Percentiles rank a stretch among this genome's conserved stretches.
Evolutionary conservation across 2,113 vertebrate genomes (phyloP).

Genomic region (Chloropsis hardwickii): DNA sequence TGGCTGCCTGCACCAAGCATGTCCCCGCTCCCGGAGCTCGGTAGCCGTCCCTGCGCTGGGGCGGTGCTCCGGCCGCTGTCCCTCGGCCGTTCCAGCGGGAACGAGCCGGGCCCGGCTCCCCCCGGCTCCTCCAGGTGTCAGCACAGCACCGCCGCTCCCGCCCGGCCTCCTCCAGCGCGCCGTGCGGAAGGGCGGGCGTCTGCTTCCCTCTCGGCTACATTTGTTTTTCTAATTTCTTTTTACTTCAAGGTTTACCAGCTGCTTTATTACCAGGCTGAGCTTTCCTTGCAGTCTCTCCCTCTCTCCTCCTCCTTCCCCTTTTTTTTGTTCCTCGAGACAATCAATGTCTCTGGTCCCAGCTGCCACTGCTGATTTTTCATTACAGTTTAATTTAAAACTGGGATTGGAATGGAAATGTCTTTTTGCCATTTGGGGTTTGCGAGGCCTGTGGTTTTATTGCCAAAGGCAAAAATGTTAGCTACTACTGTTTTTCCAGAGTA

Average conservation of each 20-base stretch:
- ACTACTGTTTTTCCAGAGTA: conserved; percentile 79
- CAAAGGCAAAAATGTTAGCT: conserved; percentile 83
- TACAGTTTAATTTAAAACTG: conserved; percentile 87
- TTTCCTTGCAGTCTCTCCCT: conserved; percentile 70
- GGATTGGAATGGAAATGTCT: conserved; percentile 88
- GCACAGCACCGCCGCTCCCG: conserved; percentile 18
- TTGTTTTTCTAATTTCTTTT: conserved; percentile 84
- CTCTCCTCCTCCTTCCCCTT: conserved; percentile 58
- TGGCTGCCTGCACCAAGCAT: accelerated
- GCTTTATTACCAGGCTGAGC: conserved; percentile 78
- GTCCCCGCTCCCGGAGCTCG: accelerated
- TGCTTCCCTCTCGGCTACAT: conserved; percentile 69
- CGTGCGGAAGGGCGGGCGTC: conserved; percentile 27
- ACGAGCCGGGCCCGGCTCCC: background rate
- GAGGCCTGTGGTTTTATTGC: conserved; percentile 81
- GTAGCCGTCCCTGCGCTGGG: accelerated
- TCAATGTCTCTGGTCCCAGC: conserved; percentile 83
- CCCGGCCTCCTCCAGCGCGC: background rate
- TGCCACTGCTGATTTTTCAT: conserved; percentile 87
- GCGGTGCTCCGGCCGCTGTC: background rate
- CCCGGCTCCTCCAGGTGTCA: conserved; percentile 70
- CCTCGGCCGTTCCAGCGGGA: accelerated
- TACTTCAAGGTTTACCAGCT: conserved; percentile 82
- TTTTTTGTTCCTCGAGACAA: conserved; percentile 80
- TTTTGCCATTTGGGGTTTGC: conserved; percentile 82